Base-by-base conservation (phyloP, 2,113 vertebrate species). In the Merops nubicus region DNA sequence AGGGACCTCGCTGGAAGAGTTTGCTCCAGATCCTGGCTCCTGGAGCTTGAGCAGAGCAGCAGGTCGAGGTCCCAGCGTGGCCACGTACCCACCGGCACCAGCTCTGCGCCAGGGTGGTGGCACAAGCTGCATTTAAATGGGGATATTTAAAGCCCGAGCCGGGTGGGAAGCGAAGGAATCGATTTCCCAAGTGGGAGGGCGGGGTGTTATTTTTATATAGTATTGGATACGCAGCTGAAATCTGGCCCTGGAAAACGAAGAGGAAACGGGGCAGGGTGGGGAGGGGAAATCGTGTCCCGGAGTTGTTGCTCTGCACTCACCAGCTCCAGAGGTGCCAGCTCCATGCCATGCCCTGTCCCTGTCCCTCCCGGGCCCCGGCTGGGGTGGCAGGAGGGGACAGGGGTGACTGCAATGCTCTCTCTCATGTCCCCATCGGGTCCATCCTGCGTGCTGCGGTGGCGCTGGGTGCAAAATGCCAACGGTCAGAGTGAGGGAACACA, bases 171-270 rank as follows among this genome's bases (percentile, higher is more conserved):
- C 1, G 31, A 62, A 95, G 90, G 96, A 95, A 96, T 96, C 93
- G 4, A n/a, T 94, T 96, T 96, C 96, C 96, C 86, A 73, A 92
- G 96, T 96, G 88, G 96, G 96, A 96, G 93, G 95, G 96, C 33
- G 43, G 89, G 83, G 43, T 90, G 96, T 91, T 96, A 94, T 97
- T 97, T 96, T 95, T 96, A 42, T 12, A 64, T 68, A 26, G 64
- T 77, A 33, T 72, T 89, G 93, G 95, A 87, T 93, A 8, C 16
- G 67, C 91, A 47, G 92, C 93, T 96, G 17, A 15, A 92, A 96
- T 79, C 83, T 6, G 93, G 83, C 36, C 91, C 69, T 50, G 40
- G 59, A 1, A 76, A 64, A 28, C 4, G 86, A 13, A 91, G 59
- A 69, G 85, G 88, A 50, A 79, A 8, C 2, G 9, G 81, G 92